Evolutionary conservation across 2,113 vertebrate species (phyloP).

Genomic region (Anolis sagrei): DNA sequence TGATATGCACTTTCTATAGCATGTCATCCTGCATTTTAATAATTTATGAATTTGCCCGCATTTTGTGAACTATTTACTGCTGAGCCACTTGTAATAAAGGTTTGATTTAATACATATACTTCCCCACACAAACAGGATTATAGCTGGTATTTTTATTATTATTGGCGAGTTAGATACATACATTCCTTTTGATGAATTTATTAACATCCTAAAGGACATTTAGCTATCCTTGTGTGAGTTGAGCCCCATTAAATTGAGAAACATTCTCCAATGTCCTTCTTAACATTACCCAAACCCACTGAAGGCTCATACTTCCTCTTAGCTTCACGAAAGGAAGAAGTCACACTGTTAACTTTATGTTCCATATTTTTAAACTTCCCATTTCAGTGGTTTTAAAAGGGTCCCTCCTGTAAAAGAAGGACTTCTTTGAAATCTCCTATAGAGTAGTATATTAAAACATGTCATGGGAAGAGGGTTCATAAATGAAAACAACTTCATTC

Average conservation of each 20-base stretch:
- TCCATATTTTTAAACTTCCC: not conserved
- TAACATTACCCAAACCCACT: not conserved
- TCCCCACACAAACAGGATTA: not conserved
- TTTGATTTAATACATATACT: not conserved
- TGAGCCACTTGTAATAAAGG: too few relatives aligned
- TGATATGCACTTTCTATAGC: too few relatives aligned
- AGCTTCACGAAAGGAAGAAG: not conserved
- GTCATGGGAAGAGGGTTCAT: not conserved
- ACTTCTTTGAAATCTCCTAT: not conserved
- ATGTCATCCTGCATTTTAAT: too few relatives aligned
- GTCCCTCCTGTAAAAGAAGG: not conserved
- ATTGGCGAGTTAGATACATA: not conserved
- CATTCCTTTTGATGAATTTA: slow-evolving; percentile 55
- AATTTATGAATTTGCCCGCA: too few relatives aligned
- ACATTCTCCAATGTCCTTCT: not conserved
- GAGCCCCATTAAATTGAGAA: not conserved
- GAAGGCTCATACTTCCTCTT: not conserved
- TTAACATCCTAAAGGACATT: slow-evolving; percentile 16
- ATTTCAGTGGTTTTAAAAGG: not conserved
- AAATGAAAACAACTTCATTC: rapidly evolving
- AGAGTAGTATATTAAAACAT: too few relatives aligned
- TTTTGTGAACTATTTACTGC: too few relatives aligned
- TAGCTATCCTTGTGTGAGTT: not conserved
- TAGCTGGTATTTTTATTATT: not conserved
- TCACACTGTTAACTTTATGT: not conserved